Base-by-base conservation (phyloP, 2,797 vertebrate species). In the Melanotaenia pygmaea region DNA sequence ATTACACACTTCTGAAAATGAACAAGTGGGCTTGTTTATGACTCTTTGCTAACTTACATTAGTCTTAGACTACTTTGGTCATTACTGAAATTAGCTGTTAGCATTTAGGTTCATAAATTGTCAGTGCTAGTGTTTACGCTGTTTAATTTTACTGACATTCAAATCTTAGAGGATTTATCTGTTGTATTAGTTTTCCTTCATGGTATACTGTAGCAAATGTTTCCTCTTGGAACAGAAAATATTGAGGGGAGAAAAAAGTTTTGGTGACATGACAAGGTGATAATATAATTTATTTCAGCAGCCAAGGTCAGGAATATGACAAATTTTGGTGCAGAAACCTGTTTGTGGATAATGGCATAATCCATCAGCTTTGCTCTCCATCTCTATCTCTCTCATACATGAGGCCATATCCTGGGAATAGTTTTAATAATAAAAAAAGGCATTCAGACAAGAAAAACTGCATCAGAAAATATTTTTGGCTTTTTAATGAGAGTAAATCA, bases 291-390 rank as follows among this genome's bases (percentile, higher is more conserved):
- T 65, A 63, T 86, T 84, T 70, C n/a, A 77, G 40, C 37, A 78
- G 67, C 38, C 72, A 76, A 85, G 83, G 85, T 86, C 82, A 70
- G 24, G 37, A 60, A 78, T 67, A 72, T 86, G 76, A 86, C 65
- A 61, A 24, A 85, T 84, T 73, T 71, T 59, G 50, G 68, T 64
- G 72, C 79, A 63, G 66, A 71, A 85, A 79, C 59, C 76, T 81
- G 53, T 80, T 90, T 84, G 66, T 71, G 45, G 67, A 61, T 83
- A 80, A 86, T 81, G 71, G 70, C 64, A 77, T 79, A 81, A 88
- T 88, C 83, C 71, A 88, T 90, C 66, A 88, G 67, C 68, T 73
- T 68, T 73, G 70, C 45, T 77, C 72, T 71, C 28, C 66, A 12
- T 11, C 28, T 32, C 62, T 35, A n/a, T 53, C 11, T 14, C 28